Conservation (phyloP, 2,888 invertebrate genomes). For the Andrena praecox region DNA sequence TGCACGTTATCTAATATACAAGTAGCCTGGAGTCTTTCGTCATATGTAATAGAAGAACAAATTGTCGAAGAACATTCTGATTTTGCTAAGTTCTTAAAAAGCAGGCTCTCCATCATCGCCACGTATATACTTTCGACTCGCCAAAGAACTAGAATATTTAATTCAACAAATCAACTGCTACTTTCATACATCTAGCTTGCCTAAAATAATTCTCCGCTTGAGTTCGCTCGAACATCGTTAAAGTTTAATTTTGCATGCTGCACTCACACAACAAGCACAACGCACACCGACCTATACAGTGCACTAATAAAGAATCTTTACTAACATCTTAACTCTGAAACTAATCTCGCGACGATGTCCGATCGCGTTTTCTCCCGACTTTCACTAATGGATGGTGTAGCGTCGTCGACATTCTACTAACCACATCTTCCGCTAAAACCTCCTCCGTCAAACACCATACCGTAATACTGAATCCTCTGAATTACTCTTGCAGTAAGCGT, state of each 20-base stretch:
- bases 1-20: no score
- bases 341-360: conserved; percentile 8
- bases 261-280: conserved; percentile 58
- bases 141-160: neutral
- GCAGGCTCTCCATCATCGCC: no score
- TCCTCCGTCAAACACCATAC: no score
- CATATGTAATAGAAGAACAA: no score
- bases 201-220: neutral
- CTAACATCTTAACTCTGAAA: neutral
- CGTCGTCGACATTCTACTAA: conserved; percentile 1
- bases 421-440: neutral
- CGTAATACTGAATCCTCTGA: neutral
- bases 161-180: neutral
- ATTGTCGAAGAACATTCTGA: no score
- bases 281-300: conserved; percentile 53
- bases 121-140: no score
- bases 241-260: conserved; percentile 76
- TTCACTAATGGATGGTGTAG: neutral
- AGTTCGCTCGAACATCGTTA: conserved; percentile 55
- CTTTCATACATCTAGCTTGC: no score
- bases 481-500: conserved; percentile 86
- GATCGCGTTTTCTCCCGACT: neutral
- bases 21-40: no score
- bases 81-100: no score
- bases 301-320: conserved; percentile 38